Evolutionary conservation across 2,113 vertebrate species (phyloP).

Genomic region (Polyodon spathula): DNA sequence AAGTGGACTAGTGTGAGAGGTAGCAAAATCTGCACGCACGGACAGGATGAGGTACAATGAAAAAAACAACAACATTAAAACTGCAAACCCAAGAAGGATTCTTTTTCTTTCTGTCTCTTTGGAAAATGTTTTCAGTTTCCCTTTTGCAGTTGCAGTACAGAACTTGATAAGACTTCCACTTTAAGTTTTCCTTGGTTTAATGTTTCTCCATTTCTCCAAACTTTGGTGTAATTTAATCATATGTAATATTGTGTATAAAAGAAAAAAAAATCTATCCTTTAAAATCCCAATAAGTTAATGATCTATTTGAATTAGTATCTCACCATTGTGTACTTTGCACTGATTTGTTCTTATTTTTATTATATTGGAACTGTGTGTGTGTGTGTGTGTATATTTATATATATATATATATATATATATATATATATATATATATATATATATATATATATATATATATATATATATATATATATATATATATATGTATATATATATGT

Average conservation of each 20-base stretch:
- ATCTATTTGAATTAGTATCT: constrained; percentile 50
- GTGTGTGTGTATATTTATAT: no score
- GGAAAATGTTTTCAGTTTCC: constrained; percentile 10
- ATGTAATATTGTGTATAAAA: constrained; percentile 33
- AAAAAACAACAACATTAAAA: constrained; percentile 38
- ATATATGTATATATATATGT: no score
- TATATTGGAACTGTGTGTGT: constrained; percentile 31
- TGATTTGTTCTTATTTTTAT: constrained; percentile 61
- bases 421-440: no score
- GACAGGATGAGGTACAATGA: constrained; percentile 36
- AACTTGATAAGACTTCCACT: constrained; percentile 34
- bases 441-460: constrained; percentile 50
- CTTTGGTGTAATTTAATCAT: constrained; percentile 47
- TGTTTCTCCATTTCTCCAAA: constrained; percentile 51
- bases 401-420: no score
- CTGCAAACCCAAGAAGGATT: constrained; percentile 44
- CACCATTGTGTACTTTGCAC: constrained; percentile 73
- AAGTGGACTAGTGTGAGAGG: constrained; percentile 35
- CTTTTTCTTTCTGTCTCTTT: constrained; percentile 11
- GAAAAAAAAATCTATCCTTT: constrained; percentile 56
- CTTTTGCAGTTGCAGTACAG: constrained; percentile 44
- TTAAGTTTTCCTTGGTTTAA: no score
- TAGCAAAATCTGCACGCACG: constrained; percentile 13
- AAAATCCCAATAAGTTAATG: constrained; percentile 44
- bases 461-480: no score